Conservation (phyloP, 1,140 invertebrate species). For the Tetranychus cinnabarinus region DNA sequence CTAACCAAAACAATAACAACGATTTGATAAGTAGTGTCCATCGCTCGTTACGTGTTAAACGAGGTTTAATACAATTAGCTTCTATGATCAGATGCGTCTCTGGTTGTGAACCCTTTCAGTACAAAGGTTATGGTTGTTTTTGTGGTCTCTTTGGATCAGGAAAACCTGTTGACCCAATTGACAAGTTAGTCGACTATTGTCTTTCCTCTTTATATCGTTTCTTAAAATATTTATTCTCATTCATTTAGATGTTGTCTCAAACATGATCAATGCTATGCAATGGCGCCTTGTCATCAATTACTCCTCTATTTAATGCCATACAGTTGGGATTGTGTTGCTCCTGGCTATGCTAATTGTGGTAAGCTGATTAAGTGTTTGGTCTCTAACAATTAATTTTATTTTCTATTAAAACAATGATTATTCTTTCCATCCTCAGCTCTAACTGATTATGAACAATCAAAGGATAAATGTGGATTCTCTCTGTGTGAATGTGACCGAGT, state of each 20-base stretch:
- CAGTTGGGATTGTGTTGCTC: conserved; percentile 53
- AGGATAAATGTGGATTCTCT: conserved; percentile 37
- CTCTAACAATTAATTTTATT: no score
- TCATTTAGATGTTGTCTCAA: conserved; percentile 22
- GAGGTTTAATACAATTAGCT: conserved; percentile 43
- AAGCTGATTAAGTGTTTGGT: conserved; percentile 15
- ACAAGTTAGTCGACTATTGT: conserved; percentile 27
- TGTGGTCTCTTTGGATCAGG: conserved; percentile 67
- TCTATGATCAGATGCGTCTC: conserved; percentile 56
- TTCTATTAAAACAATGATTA: no score
- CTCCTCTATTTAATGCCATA: conserved; percentile 67
- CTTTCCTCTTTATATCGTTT: background rate
- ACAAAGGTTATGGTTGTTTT: conserved; percentile 76
- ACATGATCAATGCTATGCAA: conserved; percentile 23
- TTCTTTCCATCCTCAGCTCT: background rate
- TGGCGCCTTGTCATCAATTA: conserved; percentile 37
- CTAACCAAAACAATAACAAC: no score
- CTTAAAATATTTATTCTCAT: background rate
- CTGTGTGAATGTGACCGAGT: conserved; percentile 61
- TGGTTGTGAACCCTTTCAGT: conserved; percentile 54
- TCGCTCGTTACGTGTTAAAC: background rate
- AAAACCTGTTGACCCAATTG: conserved; percentile 55
- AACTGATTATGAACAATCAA: conserved; percentile 1
- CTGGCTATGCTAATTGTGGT: conserved; percentile 49
- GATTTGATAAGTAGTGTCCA: background rate